phyloP scores from a whole-genome alignment of 2,797 vertebrate species.

The Poeciliopsis presidionis region DNA sequence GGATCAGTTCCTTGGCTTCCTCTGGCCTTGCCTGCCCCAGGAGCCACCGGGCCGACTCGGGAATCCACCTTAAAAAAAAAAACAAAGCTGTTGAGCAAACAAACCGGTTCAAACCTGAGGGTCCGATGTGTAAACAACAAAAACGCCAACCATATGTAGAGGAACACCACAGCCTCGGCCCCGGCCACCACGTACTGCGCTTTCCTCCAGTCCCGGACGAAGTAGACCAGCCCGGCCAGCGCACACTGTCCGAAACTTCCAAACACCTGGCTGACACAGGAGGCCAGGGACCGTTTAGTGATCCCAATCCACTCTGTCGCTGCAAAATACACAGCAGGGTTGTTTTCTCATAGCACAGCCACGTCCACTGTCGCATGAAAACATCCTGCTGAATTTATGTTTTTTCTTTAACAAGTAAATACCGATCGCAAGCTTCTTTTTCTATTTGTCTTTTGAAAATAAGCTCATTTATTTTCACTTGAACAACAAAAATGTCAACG shows the following conservation, averaged over 20 bases:
- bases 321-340: conserved; percentile 36
- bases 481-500: background rate
- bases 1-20: conserved; percentile 77
- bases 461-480: background rate
- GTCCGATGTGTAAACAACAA: background rate
- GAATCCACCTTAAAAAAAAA: conserved; percentile 76
- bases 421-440: background rate
- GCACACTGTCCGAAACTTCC: conserved; percentile 71
- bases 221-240: conserved; percentile 78
- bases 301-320: conserved; percentile 85
- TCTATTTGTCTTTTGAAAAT: background rate
- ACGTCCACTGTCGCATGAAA: background rate
- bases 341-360: background rate
- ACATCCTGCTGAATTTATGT: no score
- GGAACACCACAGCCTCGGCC: conserved; percentile 57
- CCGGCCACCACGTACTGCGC: conserved; percentile 72
- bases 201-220: conserved; percentile 80
- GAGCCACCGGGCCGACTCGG: conserved; percentile 87
- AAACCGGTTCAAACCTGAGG: background rate
- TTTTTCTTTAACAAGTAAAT: no score
- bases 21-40: conserved; percentile 68
- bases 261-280: conserved; percentile 71
- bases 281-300: conserved; percentile 65
- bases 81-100: background rate
- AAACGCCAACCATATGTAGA: conserved; percentile 75